Evolutionary conservation across 1,140 invertebrate genomes (phyloP).

Genomic region (Drosophila kikkawai): DNA sequence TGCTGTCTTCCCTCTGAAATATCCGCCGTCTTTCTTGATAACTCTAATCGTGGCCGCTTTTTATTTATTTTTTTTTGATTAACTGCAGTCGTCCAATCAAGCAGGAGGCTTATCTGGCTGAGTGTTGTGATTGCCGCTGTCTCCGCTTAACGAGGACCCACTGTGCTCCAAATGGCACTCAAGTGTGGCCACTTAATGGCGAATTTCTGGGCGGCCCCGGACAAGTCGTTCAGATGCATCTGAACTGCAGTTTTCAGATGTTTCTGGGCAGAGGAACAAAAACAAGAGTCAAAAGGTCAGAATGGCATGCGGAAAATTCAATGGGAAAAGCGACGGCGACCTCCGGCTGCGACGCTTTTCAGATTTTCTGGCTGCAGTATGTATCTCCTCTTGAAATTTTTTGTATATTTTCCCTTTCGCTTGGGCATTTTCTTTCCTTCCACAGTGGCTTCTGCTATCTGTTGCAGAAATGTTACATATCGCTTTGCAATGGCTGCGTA

Average conservation of each 20-base stretch:
- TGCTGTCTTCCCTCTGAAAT: neutral
- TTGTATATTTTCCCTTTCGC: slow-evolving; percentile 17
- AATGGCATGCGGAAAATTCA: slow-evolving; percentile 4
- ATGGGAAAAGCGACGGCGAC: slow-evolving; percentile 30
- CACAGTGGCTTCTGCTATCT: neutral
- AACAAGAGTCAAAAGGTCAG: slow-evolving; percentile 8
- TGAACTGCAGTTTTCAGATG: slow-evolving; percentile 29
- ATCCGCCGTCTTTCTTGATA: slow-evolving; percentile 41
- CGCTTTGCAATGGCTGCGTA: slow-evolving; percentile 41
- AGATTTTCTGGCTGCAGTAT: slow-evolving; percentile 6
- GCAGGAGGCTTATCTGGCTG: slow-evolving; percentile 15
- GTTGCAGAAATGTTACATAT: slow-evolving; percentile 15
- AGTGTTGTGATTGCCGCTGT: slow-evolving; percentile 13
- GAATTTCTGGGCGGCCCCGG: slow-evolving; percentile 35
- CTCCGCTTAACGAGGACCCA: slow-evolving; percentile 8
- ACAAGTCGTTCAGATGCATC: slow-evolving; percentile 25
- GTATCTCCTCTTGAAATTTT: slow-evolving; percentile 13
- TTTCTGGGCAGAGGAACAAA: neutral
- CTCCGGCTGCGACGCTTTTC: slow-evolving; percentile 24
- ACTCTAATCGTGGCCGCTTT: slow-evolving; percentile 41
- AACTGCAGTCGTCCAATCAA: slow-evolving; percentile 29
- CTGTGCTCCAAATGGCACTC: slow-evolving; percentile 47
- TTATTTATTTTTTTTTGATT: slow-evolving; percentile 13
- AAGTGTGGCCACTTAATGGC: slow-evolving; percentile 61
- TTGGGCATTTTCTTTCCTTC: slow-evolving; percentile 8